Evolutionary conservation across 2,888 invertebrate species (phyloP).

Genomic region (Diarsia rubi): DNA sequence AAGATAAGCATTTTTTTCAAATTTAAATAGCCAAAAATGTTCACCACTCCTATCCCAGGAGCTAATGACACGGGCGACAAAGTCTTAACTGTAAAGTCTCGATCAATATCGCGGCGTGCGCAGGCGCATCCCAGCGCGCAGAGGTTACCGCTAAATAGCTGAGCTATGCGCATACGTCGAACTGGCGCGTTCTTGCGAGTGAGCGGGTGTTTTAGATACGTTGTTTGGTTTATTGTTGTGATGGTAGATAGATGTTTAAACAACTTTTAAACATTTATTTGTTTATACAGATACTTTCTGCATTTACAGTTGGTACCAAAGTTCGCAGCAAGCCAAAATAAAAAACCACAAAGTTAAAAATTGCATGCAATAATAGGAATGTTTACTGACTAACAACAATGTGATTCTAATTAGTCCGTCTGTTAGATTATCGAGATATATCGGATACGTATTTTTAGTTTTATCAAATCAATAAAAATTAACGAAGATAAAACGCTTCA

Average conservation of each 20-base stretch:
- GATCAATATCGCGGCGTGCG: constrained; percentile 78
- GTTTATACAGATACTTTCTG: too few species aligned
- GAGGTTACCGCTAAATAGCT: constrained; percentile 67
- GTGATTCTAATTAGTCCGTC: too few species aligned
- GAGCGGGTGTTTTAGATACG: constrained; percentile 49
- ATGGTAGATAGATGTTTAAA: not conserved
- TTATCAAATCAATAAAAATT: too few species aligned
- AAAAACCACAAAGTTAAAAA: too few species aligned
- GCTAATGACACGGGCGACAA: constrained; percentile 63
- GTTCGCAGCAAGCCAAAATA: too few species aligned
- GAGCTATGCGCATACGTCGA: constrained; percentile 61
- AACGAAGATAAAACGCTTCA: too few species aligned
- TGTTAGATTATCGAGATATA: too few species aligned
- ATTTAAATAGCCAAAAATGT: not conserved
- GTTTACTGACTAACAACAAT: too few species aligned
- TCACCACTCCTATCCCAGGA: constrained; percentile 31
- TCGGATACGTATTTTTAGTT: too few species aligned
- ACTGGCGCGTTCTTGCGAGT: constrained; percentile 50
- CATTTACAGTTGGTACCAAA: too few species aligned
- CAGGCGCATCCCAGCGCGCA: constrained; percentile 63
- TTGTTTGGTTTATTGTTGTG: constrained; percentile 17
- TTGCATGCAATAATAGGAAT: too few species aligned
- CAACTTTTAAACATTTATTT: not conserved
- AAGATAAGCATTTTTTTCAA: not conserved
- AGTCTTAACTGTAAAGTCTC: constrained; percentile 82